These are phyloP conservation scores for Diadumene lineata DNA, from an alignment of 92 coral and sea anemone species.

Conservation along the genomic window DNA sequence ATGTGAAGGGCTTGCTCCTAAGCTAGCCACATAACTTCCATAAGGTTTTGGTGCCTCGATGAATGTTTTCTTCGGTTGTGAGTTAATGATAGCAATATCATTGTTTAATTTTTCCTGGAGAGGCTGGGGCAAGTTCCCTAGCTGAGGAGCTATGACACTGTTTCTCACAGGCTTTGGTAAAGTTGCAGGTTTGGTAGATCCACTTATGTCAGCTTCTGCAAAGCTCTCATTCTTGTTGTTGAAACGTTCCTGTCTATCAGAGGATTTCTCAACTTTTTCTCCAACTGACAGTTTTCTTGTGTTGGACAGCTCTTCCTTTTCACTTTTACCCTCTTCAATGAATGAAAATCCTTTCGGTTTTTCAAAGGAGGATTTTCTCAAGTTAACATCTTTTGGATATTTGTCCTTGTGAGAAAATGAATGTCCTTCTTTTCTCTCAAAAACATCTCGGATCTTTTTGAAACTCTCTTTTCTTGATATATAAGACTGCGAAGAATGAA, in stretches of 20 bases:
- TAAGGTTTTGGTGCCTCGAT: not conserved
- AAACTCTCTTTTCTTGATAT: not conserved
- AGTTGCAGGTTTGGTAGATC: not conserved
- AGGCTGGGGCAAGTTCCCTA: not conserved
- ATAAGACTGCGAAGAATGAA: not conserved
- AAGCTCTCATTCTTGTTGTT: not conserved
- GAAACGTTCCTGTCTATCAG: no score
- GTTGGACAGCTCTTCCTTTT: no score
- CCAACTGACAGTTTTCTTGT: no score
- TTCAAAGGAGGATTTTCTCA: not conserved
- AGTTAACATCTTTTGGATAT: not conserved
- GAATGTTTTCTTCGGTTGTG: not conserved
- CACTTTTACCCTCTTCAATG: no score
- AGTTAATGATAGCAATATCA: not conserved
- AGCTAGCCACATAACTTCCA: not conserved
- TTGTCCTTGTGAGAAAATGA: not conserved
- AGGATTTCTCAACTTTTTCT: no score
- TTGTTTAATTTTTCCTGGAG: not conserved
- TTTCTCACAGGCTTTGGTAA: slow-evolving; percentile 7
- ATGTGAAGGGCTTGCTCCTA: not conserved
- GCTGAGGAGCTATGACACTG: not conserved
- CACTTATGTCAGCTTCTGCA: not conserved
- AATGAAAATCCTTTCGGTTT: no score
- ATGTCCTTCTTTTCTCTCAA: not conserved
- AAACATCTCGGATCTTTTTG: not conserved